Evolutionary conservation across 2,888 invertebrate genomes (phyloP).

Genomic region (Sphinx pinastri): DNA sequence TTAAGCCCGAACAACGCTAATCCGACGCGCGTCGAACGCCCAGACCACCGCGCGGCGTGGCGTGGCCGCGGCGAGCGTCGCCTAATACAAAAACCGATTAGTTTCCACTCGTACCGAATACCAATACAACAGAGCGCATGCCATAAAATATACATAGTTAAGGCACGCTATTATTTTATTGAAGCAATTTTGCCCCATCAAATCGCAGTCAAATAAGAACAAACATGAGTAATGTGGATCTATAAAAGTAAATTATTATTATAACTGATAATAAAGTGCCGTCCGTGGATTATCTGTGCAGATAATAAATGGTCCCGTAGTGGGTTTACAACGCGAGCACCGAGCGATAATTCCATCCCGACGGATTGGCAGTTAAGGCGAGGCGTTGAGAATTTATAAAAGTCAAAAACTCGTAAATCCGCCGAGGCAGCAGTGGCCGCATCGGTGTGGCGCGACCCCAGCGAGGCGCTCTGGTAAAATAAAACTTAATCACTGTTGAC

Average conservation of each 20-base stretch:
- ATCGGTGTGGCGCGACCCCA: slow-evolving; percentile 39
- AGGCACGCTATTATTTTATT: slow-evolving; percentile 71
- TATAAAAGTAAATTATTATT: slow-evolving; percentile 83
- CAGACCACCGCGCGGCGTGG: background rate
- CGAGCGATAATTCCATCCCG: slow-evolving; percentile 71
- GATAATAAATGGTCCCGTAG: slow-evolving; percentile 76
- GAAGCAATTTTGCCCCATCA: slow-evolving; percentile 72
- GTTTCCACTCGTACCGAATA: slow-evolving; percentile 40
- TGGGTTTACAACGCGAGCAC: slow-evolving; percentile 70
- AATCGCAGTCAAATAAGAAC: slow-evolving; percentile 79
- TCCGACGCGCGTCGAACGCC: slow-evolving; percentile 51
- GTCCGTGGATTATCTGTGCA: slow-evolving; percentile 78
- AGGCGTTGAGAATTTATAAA: slow-evolving; percentile 77
- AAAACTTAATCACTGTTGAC: slow-evolving; percentile 81
- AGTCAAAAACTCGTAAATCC: slow-evolving; percentile 79
- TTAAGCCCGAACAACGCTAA: slow-evolving; percentile 68
- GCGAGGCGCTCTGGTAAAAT: slow-evolving; percentile 62
- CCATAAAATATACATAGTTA: slow-evolving; percentile 62
- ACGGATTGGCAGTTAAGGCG: slow-evolving; percentile 75
- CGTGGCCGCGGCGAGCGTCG: slow-evolving; percentile 38
- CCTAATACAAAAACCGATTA: slow-evolving; percentile 58
- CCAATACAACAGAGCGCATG: slow-evolving; percentile 37
- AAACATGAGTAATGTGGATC: slow-evolving; percentile 80
- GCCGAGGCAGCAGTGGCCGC: slow-evolving; percentile 40
- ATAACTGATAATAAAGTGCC: slow-evolving; percentile 83